Conservation (phyloP, 2,797 vertebrate species). For the Cynopterus sphinx region DNA sequence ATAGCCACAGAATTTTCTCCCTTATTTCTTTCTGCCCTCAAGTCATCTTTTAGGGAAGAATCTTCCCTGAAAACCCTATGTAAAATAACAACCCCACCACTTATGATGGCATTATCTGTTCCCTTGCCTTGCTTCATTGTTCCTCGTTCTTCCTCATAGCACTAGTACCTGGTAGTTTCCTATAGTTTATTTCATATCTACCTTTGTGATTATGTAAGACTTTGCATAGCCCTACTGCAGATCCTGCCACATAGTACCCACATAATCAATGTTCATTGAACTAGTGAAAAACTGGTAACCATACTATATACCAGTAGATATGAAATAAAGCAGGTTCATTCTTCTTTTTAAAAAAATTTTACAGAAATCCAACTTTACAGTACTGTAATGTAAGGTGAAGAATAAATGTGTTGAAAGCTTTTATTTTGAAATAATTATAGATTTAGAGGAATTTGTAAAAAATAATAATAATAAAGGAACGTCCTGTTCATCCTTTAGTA, state of each 20-base stretch:
- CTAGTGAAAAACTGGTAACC: not conserved
- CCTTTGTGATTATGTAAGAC: not conserved
- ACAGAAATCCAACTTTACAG: not conserved
- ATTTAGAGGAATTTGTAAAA: not conserved
- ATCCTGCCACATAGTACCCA: not conserved
- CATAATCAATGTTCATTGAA: not conserved
- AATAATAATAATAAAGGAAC: not conserved
- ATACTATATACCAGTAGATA: not conserved
- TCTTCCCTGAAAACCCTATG: not conserved
- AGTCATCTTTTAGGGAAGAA: not conserved
- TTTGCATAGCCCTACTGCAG: not conserved
- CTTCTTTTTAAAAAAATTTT: not conserved
- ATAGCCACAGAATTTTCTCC: not conserved
- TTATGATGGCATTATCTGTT: not conserved
- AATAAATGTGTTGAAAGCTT: not conserved
- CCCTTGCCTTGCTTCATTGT: not conserved
- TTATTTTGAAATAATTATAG: slow-evolving; percentile 39
- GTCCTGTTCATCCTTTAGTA: not conserved
- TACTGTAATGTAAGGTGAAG: not conserved
- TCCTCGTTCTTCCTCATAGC: not conserved
- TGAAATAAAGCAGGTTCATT: not conserved
- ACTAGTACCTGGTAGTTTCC: not conserved
- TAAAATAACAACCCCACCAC: not conserved
- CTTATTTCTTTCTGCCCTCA: not conserved
- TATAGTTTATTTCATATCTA: not conserved